Evolutionary conservation across 1,140 invertebrate species (phyloP).

Genomic region (Cataglyphis hispanica): DNA sequence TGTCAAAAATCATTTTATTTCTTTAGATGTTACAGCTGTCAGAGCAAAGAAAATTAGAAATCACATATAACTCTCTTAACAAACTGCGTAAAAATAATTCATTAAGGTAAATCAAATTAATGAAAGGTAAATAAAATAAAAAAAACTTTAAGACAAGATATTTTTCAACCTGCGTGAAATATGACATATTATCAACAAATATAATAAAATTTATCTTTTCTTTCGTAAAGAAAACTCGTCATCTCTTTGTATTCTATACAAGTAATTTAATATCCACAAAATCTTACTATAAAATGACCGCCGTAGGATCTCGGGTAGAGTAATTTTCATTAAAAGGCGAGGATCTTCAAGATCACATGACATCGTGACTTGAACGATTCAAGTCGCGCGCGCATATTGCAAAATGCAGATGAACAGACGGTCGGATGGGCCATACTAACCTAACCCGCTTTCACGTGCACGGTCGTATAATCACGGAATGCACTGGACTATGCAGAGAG

Average conservation of each 20-base stretch:
- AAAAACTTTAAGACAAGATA: conserved; percentile 11
- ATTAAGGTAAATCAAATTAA: background rate
- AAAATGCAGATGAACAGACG: background rate
- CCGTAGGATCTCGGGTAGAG: background rate
- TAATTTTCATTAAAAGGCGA: conserved; percentile 48
- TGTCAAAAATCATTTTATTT: background rate
- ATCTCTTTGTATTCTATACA: background rate
- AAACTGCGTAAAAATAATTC: background rate
- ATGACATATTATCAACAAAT: background rate
- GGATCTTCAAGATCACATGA: conserved; percentile 8
- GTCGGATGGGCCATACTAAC: background rate
- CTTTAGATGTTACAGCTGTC: background rate
- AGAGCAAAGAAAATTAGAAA: conserved; percentile 2
- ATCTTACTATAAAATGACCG: background rate
- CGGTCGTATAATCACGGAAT: conserved; percentile 28
- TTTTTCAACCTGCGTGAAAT: background rate
- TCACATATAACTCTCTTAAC: background rate
- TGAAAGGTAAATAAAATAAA: background rate
- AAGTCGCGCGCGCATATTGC: conserved; percentile 34
- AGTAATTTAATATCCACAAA: background rate
- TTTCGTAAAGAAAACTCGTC: background rate
- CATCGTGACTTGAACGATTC: conserved; percentile 41
- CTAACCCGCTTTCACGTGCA: conserved; percentile 50
- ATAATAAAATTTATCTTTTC: background rate
- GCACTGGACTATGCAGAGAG: background rate